phyloP scores from a whole-genome alignment of 2,888 invertebrate genomes.

The Nymphalis c-album region DNA sequence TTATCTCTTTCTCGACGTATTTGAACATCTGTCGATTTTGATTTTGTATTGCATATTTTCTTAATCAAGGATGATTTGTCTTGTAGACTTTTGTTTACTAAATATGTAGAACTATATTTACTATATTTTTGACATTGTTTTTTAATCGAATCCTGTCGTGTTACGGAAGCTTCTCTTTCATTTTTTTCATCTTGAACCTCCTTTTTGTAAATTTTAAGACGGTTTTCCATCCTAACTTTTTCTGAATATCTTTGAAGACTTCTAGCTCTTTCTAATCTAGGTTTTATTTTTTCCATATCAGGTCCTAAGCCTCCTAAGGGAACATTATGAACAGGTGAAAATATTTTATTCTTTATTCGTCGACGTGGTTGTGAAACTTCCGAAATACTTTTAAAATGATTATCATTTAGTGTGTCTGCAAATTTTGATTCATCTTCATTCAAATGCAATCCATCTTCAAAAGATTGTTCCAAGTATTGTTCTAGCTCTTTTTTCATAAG shows the following conservation, averaged over 20 bases:
- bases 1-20: conserved; percentile 41
- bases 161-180: conserved; percentile 48
- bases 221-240: conserved; percentile 73
- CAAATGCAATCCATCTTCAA: conserved; percentile 53
- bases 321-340: conserved; percentile 55
- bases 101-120: conserved; percentile 52
- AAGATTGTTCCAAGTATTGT: conserved; percentile 55
- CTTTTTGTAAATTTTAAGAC: conserved; percentile 69
- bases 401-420: conserved; percentile 43
- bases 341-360: conserved; percentile 51
- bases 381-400: conserved; percentile 66
- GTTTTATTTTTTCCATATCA: conserved; percentile 69
- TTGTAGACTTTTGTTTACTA: conserved; percentile 58
- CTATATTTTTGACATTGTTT: conserved; percentile 39
- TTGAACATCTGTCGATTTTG: conserved; percentile 54
- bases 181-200: conserved; percentile 53
- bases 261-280: conserved; percentile 70
- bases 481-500: conserved; percentile 56
- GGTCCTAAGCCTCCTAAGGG: conserved; percentile 73
- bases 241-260: conserved; percentile 76
- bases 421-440: conserved; percentile 47
- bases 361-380: conserved; percentile 62
- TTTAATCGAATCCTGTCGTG: conserved; percentile 40
- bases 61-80: conserved; percentile 43
- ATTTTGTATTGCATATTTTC: conserved; percentile 48